Evolutionary conservation across 2,888 invertebrate genomes (phyloP), one percentile per base, ranked within the genome.

Genomic region (Osedax frankpressi): DNA sequence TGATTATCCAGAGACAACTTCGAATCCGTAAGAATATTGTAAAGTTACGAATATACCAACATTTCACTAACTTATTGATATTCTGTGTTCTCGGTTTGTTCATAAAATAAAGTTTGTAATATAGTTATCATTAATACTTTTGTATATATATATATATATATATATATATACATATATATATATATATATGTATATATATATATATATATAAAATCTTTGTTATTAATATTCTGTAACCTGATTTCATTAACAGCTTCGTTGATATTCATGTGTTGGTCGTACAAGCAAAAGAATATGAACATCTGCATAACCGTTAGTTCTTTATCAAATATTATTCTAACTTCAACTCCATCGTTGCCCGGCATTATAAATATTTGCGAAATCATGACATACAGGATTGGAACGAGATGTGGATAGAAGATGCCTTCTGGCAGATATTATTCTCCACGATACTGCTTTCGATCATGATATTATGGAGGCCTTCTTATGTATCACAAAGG

Each of bases 391-490:
- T n/a, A 28, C 28, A 78, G 76, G 77, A 78, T 77, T 95, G 94
- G 94, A 91, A 80, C 60, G 81, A 83, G 77, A 73, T 84, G 62
- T 96, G 95, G 95, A 86, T 95, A 80, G 94, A 95, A 83, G 92
- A 93, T 77, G 94, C 93, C 1, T 95, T 92, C 85, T 95, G 95
- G 95, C 94, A 94, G 85, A 88, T 94, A 44, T 87, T 94, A 74
- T 95, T 96, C 85, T 92, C 92, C 24, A 88, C 91, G 77, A 89
- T 96, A 74, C 87, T 96, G 28, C 86, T 92, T 59, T 92, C 92
- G 30, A 95, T 96, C 79, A 94, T 95, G 92, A 88, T 95, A 76
- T 88, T 95, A 76, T 95, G 94, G 94, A 87, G 95, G 78, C 95
- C 95, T 2, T 93, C 93, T 25, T 92, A 92, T 83, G 95, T 95